A percentile compares a stretch with the other conserved stretches of the same genome.
Conservation (phyloP, 23 tunicate species). For the Styela clava region DNA sequence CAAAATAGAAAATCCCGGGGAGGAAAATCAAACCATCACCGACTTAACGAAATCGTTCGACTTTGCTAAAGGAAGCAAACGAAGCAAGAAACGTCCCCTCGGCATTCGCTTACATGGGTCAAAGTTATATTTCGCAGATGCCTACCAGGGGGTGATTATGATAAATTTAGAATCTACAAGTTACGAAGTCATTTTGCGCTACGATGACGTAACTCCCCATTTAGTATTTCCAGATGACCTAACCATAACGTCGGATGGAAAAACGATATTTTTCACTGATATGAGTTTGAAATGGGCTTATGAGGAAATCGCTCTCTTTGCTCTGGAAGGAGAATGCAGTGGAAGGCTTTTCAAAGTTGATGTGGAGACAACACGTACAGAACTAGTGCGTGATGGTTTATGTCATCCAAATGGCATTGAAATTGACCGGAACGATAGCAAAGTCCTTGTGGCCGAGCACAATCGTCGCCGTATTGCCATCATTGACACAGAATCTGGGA, state of each 20-base stretch:
- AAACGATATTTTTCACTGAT: constrained; percentile 9
- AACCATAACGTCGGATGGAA: too few relatives aligned
- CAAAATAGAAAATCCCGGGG: not conserved
- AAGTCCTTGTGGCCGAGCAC: not conserved
- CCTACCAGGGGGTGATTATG: too few relatives aligned
- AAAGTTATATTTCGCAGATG: too few relatives aligned
- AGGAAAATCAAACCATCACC: not conserved
- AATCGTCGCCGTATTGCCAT: not conserved
- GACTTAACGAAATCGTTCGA: too few relatives aligned
- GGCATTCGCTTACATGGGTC: constrained; percentile 19
- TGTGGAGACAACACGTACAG: constrained; percentile 2
- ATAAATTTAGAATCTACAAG: not conserved
- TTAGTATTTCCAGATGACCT: constrained; percentile 8
- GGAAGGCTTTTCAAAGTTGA: too few relatives aligned
- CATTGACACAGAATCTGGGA: not conserved
- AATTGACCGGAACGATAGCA: not conserved
- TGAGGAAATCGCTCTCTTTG: not conserved
- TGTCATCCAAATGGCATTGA: constrained; percentile 14
- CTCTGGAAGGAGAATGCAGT: too few relatives aligned
- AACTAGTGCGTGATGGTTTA: not conserved
- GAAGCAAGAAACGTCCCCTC: not conserved
- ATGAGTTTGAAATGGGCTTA: not conserved
- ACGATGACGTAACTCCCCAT: not conserved
- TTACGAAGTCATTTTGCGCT: not conserved
- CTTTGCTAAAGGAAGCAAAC: not conserved